A percentile compares a stretch with the other conserved stretches of the same genome.
Conservation (phyloP, 2,888 invertebrate species). For the Syrphus vitripennis region DNA sequence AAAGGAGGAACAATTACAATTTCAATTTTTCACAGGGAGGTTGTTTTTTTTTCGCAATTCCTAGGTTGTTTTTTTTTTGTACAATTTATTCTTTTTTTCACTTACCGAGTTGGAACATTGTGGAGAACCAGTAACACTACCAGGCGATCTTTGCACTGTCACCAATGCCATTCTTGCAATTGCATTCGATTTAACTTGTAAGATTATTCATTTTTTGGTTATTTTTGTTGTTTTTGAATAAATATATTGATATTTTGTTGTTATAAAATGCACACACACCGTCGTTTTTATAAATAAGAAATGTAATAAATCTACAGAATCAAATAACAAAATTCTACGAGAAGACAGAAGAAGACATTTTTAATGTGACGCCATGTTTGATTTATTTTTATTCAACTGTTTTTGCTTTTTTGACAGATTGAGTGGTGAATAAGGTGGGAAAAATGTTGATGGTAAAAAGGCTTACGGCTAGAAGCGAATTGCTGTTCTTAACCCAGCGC, state of each 20-base stretch:
- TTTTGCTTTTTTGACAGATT: slow-evolving; percentile 55
- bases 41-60: slow-evolving; percentile 19
- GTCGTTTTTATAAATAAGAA: slow-evolving; percentile 64
- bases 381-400: slow-evolving; percentile 65
- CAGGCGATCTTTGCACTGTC: slow-evolving; percentile 88
- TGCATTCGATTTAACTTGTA: slow-evolving; percentile 64
- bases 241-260: slow-evolving; percentile 37
- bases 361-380: slow-evolving; percentile 78
- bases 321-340: slow-evolving; percentile 69
- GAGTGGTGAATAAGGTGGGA: slow-evolving; percentile 6
- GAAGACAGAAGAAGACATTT: slow-evolving; percentile 72
- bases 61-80: background rate
- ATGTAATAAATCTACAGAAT: slow-evolving; percentile 55
- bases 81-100: slow-evolving; percentile 40
- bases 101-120: slow-evolving; percentile 81
- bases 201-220: slow-evolving; percentile 52
- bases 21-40: slow-evolving; percentile 58
- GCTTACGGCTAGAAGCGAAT: slow-evolving; percentile 36
- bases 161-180: slow-evolving; percentile 85
- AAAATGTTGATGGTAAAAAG: background rate
- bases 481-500: background rate
- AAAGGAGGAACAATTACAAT: slow-evolving; percentile 55
- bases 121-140: slow-evolving; percentile 86
- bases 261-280: slow-evolving; percentile 57
- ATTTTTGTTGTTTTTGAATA: slow-evolving; percentile 43